phyloP scores from a whole-genome alignment of 2,113 vertebrate genomes.

The Epinephelus fuscoguttatus region DNA sequence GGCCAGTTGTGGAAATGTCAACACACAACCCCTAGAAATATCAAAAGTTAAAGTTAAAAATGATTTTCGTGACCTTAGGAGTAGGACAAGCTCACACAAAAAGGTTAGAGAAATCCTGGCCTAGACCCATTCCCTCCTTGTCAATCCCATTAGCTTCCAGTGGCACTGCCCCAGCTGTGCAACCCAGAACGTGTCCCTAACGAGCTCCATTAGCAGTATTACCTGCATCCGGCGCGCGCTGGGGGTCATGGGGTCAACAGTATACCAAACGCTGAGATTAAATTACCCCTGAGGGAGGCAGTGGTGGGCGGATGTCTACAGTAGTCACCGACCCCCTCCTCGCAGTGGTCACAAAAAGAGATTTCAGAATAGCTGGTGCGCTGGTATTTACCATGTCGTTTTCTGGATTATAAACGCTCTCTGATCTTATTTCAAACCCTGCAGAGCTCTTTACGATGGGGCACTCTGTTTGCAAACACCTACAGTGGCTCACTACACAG shows the following conservation, averaged over 20 bases:
- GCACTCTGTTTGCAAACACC: not conserved
- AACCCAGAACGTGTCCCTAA: conserved; percentile 76
- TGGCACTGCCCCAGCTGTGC: conserved; percentile 72
- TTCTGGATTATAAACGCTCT: conserved; percentile 14
- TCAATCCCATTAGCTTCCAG: conserved; percentile 76
- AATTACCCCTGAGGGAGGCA: conserved; percentile 78
- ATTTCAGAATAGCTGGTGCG: conserved; percentile 48
- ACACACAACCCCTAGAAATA: conserved; percentile 2
- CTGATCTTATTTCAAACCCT: conserved; percentile 49
- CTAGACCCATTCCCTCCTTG: conserved; percentile 54
- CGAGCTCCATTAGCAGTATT: conserved; percentile 83
- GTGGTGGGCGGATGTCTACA: conserved; percentile 44
- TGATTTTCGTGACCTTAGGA: conserved; percentile 39
- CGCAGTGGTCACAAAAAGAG: conserved; percentile 31
- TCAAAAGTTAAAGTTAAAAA: conserved; percentile 34
- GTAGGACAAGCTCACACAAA: conserved; percentile 35
- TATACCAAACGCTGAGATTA: conserved; percentile 79
- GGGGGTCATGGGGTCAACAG: conserved; percentile 78
- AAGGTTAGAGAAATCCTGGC: conserved; percentile 39
- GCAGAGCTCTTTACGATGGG: conserved; percentile 17
- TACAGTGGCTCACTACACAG: not conserved
- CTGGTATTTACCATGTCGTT: conserved; percentile 44
- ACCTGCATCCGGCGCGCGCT: conserved; percentile 78
- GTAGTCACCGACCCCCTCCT: conserved; percentile 25
- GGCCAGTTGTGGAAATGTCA: conserved; percentile 43